These are phyloP conservation scores for Toxotes lorentzi DNA, from an alignment of 2,797 vertebrate genomes.

Conservation along the genomic window DNA sequence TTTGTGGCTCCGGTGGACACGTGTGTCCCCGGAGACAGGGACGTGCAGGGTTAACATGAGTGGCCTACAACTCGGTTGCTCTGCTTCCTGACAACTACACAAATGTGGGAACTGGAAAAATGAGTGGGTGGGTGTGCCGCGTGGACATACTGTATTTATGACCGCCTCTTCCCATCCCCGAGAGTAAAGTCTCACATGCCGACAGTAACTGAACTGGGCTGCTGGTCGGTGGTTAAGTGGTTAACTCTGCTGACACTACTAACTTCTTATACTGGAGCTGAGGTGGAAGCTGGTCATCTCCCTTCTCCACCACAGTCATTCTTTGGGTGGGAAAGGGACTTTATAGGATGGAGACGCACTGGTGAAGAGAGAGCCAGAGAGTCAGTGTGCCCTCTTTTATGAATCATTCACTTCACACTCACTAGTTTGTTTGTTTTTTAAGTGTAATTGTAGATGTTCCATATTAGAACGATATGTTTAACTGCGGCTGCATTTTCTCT, in stretches of 20 bases:
- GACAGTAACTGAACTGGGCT: constrained; percentile 53
- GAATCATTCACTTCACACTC: no score
- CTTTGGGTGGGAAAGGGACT: no score
- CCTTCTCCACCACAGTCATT: no score
- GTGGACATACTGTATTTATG: not conserved
- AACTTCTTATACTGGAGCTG: no score
- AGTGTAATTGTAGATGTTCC: no score
- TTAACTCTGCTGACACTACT: constrained; percentile 22
- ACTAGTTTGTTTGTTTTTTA: no score
- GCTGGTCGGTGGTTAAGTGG: not conserved
- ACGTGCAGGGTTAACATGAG: constrained; percentile 25
- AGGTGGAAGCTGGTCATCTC: no score
- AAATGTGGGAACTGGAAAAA: constrained; percentile 31
- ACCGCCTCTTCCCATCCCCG: not conserved
- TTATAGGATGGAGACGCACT: no score
- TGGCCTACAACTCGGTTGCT: constrained; percentile 53
- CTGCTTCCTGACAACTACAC: constrained; percentile 56
- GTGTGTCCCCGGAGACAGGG: constrained; percentile 10
- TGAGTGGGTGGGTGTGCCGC: not conserved
- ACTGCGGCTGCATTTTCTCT: no score
- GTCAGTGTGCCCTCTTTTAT: no score
- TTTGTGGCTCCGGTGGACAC: not conserved
- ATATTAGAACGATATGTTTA: no score
- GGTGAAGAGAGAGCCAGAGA: no score
- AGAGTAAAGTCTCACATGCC: constrained; percentile 25